A percentile compares a stretch with the other conserved stretches of the same genome.
phyloP scores from a whole-genome alignment of 2,888 invertebrate genomes.

The Drosophila pegasa region DNA sequence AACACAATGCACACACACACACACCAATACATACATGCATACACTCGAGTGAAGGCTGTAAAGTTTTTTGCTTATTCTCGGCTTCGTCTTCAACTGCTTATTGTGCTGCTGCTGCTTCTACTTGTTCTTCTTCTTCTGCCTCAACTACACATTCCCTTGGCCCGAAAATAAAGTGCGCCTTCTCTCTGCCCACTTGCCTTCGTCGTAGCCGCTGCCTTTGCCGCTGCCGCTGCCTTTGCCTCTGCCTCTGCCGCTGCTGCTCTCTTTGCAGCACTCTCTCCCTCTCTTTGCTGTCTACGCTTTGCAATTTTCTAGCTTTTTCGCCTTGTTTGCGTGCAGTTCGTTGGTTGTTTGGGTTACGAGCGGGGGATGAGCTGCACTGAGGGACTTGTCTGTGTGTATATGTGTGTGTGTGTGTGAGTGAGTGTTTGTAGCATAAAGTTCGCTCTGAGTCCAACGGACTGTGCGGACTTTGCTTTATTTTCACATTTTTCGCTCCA shows the following conservation, averaged over 20 bases:
- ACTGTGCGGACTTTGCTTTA: conserved; percentile 48
- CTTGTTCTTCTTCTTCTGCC: conserved; percentile 37
- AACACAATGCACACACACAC: conserved; percentile 20
- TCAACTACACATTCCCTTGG: conserved; percentile 57
- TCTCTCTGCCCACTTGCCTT: conserved; percentile 22
- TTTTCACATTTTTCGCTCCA: conserved; percentile 33
- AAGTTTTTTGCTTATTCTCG: conserved; percentile 49
- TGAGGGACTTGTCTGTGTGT: conserved; percentile 5
- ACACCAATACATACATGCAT: conserved; percentile 7
- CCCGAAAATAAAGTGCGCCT: conserved; percentile 45
- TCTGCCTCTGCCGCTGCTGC: background rate
- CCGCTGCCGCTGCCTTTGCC: background rate
- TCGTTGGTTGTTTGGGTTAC: conserved; percentile 54
- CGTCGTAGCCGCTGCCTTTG: background rate
- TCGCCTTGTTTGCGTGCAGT: conserved; percentile 68
- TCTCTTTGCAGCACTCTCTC: conserved; percentile 29
- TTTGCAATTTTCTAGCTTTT: conserved; percentile 77
- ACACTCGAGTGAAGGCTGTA: conserved; percentile 27
- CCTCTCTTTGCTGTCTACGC: conserved; percentile 30
- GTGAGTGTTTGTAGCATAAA: conserved; percentile 32
- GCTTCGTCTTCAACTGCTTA: conserved; percentile 35
- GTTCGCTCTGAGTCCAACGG: conserved; percentile 50
- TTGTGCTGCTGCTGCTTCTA: conserved; percentile 17
- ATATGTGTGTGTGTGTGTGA: background rate
- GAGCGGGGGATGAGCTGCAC: conserved; percentile 11